Conservation (phyloP, 2,797 vertebrate species). For the Falco concolor region DNA sequence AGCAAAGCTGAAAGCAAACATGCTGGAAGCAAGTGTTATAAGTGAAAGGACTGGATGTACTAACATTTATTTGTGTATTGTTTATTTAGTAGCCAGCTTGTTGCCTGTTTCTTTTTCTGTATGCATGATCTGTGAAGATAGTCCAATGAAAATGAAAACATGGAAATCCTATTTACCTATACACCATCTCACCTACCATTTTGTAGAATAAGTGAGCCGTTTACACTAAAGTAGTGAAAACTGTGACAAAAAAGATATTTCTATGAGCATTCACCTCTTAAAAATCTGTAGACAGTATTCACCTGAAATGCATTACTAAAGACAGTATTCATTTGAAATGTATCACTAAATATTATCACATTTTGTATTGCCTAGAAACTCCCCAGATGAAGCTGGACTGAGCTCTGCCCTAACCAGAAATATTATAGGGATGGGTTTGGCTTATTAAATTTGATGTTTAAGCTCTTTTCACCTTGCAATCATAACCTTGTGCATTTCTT, state of each 20-base stretch:
- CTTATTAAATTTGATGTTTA: not conserved
- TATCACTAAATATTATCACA: not conserved
- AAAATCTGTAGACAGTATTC: not conserved
- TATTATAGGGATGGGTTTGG: not conserved
- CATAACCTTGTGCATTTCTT: not conserved
- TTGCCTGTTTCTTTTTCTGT: not conserved
- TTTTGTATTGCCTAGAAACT: not conserved
- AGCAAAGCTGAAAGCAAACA: not conserved
- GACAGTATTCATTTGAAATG: not conserved
- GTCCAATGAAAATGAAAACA: not conserved
- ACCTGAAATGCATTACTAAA: not conserved
- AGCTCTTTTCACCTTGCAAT: not conserved
- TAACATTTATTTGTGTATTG: not conserved
- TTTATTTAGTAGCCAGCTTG: not conserved
- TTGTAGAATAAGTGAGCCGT: not conserved
- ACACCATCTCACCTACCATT: not conserved
- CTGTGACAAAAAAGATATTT: not conserved
- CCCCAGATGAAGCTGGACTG: not conserved
- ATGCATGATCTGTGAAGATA: not conserved
- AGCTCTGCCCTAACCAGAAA: not conserved
- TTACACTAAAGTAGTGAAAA: not conserved
- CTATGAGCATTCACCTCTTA: not conserved
- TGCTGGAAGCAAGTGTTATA: not conserved
- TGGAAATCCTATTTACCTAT: not conserved
- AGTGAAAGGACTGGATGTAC: not conserved